Conservation (phyloP, 2,797 vertebrate genomes). For the Sparidentex hasta region DNA sequence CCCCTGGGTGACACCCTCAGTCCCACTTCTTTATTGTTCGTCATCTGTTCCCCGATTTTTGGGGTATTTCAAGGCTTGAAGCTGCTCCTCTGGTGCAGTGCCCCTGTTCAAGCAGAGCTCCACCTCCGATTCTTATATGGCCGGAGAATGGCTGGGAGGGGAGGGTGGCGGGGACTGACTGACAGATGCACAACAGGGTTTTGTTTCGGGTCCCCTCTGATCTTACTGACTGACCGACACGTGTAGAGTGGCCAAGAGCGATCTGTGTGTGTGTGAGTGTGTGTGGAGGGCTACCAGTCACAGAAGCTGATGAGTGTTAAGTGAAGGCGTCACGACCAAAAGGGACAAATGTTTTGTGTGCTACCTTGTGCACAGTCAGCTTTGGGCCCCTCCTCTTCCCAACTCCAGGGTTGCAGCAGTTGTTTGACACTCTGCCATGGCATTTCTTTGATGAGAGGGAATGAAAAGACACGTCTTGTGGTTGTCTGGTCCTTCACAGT, state of each 20-base stretch:
- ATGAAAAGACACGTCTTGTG: slow-evolving; percentile 51
- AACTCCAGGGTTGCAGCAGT: slow-evolving; percentile 56
- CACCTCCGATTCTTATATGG: slow-evolving; percentile 64
- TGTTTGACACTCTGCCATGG: slow-evolving; percentile 65
- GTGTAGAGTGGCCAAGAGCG: slow-evolving; percentile 44
- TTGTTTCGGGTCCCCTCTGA: slow-evolving; percentile 79
- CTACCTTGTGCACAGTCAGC: slow-evolving; percentile 43
- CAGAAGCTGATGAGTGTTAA: slow-evolving; percentile 70
- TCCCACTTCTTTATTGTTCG: slow-evolving; percentile 60
- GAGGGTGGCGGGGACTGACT: slow-evolving; percentile 41
- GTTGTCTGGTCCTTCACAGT: slow-evolving; percentile 55
- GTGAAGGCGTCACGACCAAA: slow-evolving; percentile 69
- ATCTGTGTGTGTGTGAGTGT: slow-evolving; percentile 30
- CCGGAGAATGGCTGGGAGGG: slow-evolving; percentile 60
- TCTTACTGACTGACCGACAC: slow-evolving; percentile 71
- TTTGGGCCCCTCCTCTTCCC: slow-evolving; percentile 33
- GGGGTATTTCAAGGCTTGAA: slow-evolving; percentile 42
- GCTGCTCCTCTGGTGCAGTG: slow-evolving; percentile 43
- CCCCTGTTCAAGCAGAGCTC: slow-evolving; percentile 51
- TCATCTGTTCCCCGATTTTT: slow-evolving; percentile 41
- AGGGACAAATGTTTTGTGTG: slow-evolving; percentile 70
- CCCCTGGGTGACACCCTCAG: slow-evolving; percentile 67
- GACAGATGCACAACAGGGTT: slow-evolving; percentile 83
- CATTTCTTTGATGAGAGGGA: slow-evolving; percentile 66
- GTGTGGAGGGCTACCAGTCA: slow-evolving; percentile 45